phyloP scores from a whole-genome alignment of 2,797 vertebrate species.

The Rhinophrynus dorsalis region DNA sequence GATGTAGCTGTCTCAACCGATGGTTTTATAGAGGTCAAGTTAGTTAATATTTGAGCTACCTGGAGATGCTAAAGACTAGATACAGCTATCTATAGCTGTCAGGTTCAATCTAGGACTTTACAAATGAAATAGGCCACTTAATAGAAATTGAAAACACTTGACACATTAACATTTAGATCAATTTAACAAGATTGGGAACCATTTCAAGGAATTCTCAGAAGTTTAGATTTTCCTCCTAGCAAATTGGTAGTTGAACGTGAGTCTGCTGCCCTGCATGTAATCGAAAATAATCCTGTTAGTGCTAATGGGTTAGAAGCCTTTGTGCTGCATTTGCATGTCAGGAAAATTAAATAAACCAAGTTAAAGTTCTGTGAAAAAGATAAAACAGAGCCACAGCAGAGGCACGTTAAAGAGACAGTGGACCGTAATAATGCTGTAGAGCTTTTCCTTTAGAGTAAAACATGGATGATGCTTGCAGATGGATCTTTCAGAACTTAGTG shows the following conservation, averaged over 20 bases:
- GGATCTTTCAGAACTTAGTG: too few relatives aligned
- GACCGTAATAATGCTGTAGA: too few relatives aligned
- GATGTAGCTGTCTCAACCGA: too few relatives aligned
- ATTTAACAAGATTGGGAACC: conserved; percentile 33
- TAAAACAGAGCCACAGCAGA: too few relatives aligned
- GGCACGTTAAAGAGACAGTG: too few relatives aligned
- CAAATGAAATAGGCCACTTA: background rate
- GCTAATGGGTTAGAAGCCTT: conserved; percentile 2
- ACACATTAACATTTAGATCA: conserved; percentile 46
- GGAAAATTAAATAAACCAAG: background rate
- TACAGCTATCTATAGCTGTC: conserved; percentile 13
- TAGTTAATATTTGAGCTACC: background rate
- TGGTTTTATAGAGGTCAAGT: background rate
- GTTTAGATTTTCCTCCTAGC: conserved; percentile 3
- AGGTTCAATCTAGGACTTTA: conserved; percentile 2
- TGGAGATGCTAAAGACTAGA: background rate
- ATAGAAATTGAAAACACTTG: conserved; percentile 1
- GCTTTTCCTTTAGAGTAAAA: too few relatives aligned
- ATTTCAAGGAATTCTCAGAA: background rate
- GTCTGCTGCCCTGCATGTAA: background rate
- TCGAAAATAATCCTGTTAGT: conserved; percentile 31
- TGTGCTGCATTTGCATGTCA: background rate
- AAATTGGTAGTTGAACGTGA: conserved; percentile 12
- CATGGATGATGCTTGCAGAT: too few relatives aligned
- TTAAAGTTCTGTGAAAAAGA: too few relatives aligned